phyloP scores from a whole-genome alignment of 2,113 vertebrate species.

The Conger conger region DNA sequence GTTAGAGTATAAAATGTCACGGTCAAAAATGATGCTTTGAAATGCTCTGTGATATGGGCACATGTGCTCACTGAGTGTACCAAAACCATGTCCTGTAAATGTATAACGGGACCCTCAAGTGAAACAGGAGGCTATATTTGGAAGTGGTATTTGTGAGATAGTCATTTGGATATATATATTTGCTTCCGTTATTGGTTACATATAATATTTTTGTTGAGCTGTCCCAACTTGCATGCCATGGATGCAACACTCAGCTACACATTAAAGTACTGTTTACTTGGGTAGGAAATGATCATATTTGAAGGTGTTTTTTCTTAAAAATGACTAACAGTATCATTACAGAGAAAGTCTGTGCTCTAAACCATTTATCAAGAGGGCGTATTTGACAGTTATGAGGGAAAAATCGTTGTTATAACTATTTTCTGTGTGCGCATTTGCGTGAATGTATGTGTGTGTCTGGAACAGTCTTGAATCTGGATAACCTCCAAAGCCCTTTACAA shows the following conservation, averaged over 20 bases:
- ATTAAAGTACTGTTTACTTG: neutral
- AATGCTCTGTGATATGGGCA: neutral
- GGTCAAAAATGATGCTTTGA: neutral
- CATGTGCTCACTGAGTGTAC: neutral
- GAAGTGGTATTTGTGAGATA: neutral
- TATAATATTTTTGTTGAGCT: neutral
- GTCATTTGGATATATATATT: neutral
- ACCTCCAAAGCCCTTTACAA: slow-evolving; percentile 55
- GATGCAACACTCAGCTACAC: neutral
- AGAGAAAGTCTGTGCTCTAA: neutral
- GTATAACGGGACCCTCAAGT: neutral
- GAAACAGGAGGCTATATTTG: neutral
- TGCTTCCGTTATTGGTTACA: neutral
- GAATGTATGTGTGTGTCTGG: neutral
- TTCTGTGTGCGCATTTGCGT: neutral
- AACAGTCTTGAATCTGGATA: slow-evolving; percentile 28
- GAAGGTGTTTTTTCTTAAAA: neutral
- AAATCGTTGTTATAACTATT: neutral
- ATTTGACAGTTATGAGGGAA: neutral
- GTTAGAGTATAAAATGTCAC: neutral
- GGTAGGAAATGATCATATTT: neutral
- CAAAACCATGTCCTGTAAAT: neutral
- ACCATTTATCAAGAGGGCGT: neutral
- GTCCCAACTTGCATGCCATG: neutral
- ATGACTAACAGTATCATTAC: neutral